Evolutionary conservation across 2,888 invertebrate species (phyloP).

Genomic region (Capitulum mitella): DNA sequence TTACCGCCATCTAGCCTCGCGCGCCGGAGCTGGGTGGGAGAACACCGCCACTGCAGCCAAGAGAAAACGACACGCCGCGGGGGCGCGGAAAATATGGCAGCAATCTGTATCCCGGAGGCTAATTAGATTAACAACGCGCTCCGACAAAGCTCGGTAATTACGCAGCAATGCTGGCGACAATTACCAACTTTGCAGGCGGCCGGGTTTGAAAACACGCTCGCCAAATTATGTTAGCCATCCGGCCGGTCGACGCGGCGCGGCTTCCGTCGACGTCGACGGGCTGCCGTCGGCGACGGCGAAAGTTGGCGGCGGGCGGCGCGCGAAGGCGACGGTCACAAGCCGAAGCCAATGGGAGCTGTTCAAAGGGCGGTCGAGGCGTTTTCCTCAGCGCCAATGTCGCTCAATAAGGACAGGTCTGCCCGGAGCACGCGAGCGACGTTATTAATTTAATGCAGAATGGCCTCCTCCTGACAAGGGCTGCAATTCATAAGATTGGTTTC

Average conservation of each 20-base stretch:
- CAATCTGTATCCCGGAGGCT: not conserved
- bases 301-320: too few species aligned
- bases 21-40: not conserved
- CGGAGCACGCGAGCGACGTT: not conserved
- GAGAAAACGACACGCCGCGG: too few species aligned
- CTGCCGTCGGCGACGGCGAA: not conserved
- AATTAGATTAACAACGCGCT: not conserved
- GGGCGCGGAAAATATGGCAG: not conserved
- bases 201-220: not conserved
- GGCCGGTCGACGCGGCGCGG: not conserved
- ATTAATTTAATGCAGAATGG: not conserved
- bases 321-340: not conserved
- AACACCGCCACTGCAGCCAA: too few species aligned
- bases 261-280: not conserved
- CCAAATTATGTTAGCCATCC: not conserved
- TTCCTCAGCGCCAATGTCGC: too few species aligned
- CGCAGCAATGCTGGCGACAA: constrained; percentile 4
- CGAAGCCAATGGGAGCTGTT: not conserved
- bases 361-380: not conserved
- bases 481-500: not conserved
- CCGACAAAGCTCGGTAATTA: not conserved
- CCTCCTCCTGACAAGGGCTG: not conserved
- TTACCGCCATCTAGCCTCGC: not conserved
- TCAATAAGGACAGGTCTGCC: too few species aligned
- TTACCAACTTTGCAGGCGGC: not conserved